These are phyloP conservation scores for Dissostichus mawsoni DNA, from an alignment of 2,113 vertebrate species.

Conservation along the genomic window DNA sequence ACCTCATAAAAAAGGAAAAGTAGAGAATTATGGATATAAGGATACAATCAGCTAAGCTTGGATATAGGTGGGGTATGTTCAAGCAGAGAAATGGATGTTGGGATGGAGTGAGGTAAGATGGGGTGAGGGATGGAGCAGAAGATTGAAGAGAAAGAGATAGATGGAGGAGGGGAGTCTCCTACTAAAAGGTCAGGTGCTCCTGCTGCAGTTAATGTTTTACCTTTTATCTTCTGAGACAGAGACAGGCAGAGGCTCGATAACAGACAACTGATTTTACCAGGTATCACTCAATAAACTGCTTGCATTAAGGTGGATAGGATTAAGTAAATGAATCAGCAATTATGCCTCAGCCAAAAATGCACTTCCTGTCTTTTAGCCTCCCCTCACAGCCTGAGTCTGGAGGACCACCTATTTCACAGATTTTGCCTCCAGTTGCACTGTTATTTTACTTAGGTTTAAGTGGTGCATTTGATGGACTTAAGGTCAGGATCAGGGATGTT, in stretches of 20 bases:
- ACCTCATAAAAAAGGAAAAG: background rate
- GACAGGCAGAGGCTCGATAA: conserved; percentile 27
- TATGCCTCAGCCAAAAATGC: conserved; percentile 17
- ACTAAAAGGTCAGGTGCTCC: conserved; percentile 59
- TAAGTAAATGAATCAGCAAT: conserved; percentile 34
- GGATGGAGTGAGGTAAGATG: background rate
- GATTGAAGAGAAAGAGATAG: conserved; percentile 41
- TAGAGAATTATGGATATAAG: background rate
- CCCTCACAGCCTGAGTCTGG: background rate
- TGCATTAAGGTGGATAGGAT: background rate
- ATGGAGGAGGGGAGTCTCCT: conserved; percentile 39
- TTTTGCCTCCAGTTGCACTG: background rate
- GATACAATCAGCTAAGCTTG: background rate
- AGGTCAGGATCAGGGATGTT: background rate
- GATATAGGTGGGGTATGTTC: background rate
- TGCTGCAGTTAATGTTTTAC: conserved; percentile 53
- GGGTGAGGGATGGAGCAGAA: conserved; percentile 14
- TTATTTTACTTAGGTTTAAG: conserved; percentile 8
- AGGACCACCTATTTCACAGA: background rate
- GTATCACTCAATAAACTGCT: conserved; percentile 39
- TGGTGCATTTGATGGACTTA: conserved; percentile 10
- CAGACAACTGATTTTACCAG: conserved; percentile 37
- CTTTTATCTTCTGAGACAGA: conserved; percentile 43
- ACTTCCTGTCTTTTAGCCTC: background rate
- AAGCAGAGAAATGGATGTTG: conserved; percentile 4